Evolutionary conservation across 2,113 vertebrate species (phyloP), one percentile per base, ranked within the genome.

Genomic region (Lates calcarifer): DNA sequence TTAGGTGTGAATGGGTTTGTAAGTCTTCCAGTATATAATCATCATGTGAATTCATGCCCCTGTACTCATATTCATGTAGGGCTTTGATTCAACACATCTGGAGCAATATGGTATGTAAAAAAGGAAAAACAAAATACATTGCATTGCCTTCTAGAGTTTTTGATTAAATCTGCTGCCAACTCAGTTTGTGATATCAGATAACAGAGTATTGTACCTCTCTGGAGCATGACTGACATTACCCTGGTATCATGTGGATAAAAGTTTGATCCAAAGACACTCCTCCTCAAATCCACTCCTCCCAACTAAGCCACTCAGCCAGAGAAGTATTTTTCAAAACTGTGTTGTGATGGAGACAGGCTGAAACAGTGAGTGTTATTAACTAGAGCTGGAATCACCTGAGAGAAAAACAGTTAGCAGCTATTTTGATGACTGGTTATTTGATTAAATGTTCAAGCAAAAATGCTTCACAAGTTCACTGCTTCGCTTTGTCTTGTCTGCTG

Each of bases 1-100:
- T 69, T 11, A 78, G 66, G 26, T 86, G 56, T 79, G 37, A 74
- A 61, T 53, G 29, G 37, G 29, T 64, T 65, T 28, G 29, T 3
- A 17, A 55, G 31, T 55, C 47, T 15, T 62, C 17, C 12, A 51
- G 24, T 14, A 31, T 58, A 56, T 62, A 6, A 47, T 33, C 18
- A 57, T 28, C 39, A n/a, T 26, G 3, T 51, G 55, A 61, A 55
- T 53, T 28, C 57, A 28, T 47, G 63, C 2, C n/a, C 41, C 39
- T 49, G 17, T 26, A 18, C 63, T 61, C 18, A 29, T 29, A 62
- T 9, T 55, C 29, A 63, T 70, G 13, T 74, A 37, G 62, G 0
- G 8, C 7, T 43, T 53, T 53, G 24, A 31, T 60, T 74, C 18
- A 47, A 18, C 6, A 15, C 7, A 9, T 51, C 11, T 60, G 14